Evolutionary conservation across 2,113 vertebrate genomes (phyloP).

Genomic region (Tursiops truncatus): DNA sequence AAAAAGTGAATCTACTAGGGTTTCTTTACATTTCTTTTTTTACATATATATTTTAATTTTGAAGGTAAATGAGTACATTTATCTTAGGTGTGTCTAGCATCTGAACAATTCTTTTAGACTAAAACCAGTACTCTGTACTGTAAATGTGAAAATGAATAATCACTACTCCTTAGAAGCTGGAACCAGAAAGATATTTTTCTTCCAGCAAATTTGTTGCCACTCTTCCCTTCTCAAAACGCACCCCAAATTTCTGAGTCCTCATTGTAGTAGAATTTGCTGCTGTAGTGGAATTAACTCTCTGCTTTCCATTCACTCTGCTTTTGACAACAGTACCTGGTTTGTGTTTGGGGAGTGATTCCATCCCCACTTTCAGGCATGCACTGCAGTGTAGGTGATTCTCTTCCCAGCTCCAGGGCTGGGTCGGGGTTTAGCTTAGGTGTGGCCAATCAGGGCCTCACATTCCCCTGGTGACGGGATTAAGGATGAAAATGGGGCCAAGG

Average conservation of each 20-base stretch:
- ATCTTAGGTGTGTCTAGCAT: not conserved
- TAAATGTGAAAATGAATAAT: slow-evolving; percentile 6
- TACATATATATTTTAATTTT: slow-evolving; percentile 1
- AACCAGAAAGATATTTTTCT: slow-evolving; percentile 12
- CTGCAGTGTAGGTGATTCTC: not conserved
- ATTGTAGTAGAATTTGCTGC: not conserved
- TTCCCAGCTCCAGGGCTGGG: not conserved
- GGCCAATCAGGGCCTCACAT: not conserved
- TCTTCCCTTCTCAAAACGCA: not conserved
- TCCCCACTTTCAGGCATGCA: not conserved
- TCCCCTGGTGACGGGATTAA: not conserved
- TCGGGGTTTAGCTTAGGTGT: not conserved
- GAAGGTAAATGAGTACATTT: not conserved
- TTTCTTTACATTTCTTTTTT: slow-evolving; percentile 25
- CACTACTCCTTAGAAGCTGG: not conserved
- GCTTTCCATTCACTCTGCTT: not conserved
- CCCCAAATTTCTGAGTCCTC: not conserved
- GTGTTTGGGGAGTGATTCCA: not conserved
- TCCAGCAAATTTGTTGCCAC: not conserved
- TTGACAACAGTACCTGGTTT: not conserved
- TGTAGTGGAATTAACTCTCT: not conserved
- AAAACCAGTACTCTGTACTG: not conserved
- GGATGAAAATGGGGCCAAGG: not conserved
- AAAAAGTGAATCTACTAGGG: not conserved
- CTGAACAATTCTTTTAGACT: not conserved